phyloP scores from a whole-genome alignment of 2,113 vertebrate species.

The Microtus pennsylvanicus region DNA sequence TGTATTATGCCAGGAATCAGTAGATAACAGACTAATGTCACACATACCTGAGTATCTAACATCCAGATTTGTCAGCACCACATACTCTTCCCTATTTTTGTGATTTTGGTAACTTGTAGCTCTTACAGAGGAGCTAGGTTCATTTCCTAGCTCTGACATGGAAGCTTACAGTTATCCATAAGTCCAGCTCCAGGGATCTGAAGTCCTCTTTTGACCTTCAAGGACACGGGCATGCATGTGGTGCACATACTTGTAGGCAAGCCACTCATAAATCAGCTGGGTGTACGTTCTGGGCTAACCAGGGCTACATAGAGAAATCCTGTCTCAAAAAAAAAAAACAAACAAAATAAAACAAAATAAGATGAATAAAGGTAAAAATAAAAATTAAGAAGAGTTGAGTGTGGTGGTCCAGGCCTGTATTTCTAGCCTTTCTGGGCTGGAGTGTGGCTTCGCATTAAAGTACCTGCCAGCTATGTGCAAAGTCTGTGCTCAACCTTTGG shows the following conservation, averaged over 20 bases:
- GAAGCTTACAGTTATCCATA: neutral
- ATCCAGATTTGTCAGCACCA: neutral
- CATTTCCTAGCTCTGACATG: neutral
- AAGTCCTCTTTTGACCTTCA: neutral
- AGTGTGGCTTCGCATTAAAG: too few relatives aligned
- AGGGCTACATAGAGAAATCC: neutral
- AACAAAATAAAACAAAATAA: neutral
- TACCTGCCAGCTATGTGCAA: too few relatives aligned
- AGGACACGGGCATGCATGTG: neutral
- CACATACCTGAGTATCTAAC: neutral
- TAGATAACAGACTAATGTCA: conserved; percentile 11
- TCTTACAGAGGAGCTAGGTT: neutral
- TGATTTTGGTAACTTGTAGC: neutral
- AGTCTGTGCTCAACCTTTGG: too few relatives aligned
- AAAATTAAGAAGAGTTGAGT: too few relatives aligned
- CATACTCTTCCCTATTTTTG: conserved; percentile 12
- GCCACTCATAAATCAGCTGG: too few relatives aligned
- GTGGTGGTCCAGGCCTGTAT: too few relatives aligned
- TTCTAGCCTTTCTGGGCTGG: too few relatives aligned
- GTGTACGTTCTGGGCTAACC: too few relatives aligned
- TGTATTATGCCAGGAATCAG: neutral
- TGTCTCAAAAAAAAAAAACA: neutral
- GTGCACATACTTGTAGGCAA: too few relatives aligned
- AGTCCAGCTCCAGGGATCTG: neutral
- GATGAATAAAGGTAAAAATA: too few relatives aligned